Base-by-base conservation (phyloP, 2,888 invertebrate species). In the Cyclophora albipunctata region DNA sequence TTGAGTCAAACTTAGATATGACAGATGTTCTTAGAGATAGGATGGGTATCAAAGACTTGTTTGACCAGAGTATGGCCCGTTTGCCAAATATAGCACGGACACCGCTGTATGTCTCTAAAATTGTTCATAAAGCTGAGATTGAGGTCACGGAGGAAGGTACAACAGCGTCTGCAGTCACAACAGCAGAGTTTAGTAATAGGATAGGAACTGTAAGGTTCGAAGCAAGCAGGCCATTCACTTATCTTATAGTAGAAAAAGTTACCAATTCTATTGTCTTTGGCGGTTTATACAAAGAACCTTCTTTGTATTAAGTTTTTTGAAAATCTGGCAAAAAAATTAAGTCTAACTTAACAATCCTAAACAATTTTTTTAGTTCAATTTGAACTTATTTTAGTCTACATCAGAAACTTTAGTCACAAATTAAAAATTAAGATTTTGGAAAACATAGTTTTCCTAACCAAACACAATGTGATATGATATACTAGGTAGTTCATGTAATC, bases 111-210 rank as follows among this genome's bases (percentile, higher is more conserved):
- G 85, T 94, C 1, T 90, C 91, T 0, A 84, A 90, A 50, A 75
- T 93, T 1, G 80, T 93, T 3, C 95, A 95, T 66, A 93, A 92
- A 67, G 93, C 94, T 2, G 90, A 90, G 62, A 93, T 95, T 58
- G 92, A 93, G 63, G 94, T 95, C 0, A 91, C 91, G 7, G 95
- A 95, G 69, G 90, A 93, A 54, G 95, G 95, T 0, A 94, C 94
- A 0, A 90, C 90, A 34, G 94, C 94, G 0, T 82, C 91, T 0
- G 93, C 91, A 0, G 91, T 91, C 0, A 90, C 93, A 0, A 71
- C 71, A 2, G 79, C 80, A 0, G 84, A 84, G 46, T 84, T 91
- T 48, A 71, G 78, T 3, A 90, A 91, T 60, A 86, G 91, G 51
- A 86, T 89, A 40, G 84, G 90, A 3, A 89, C 90, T 2, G 89